Evolutionary conservation across 2,888 invertebrate genomes (phyloP).

Genomic region (Lepeophtheirus nordmannii): DNA sequence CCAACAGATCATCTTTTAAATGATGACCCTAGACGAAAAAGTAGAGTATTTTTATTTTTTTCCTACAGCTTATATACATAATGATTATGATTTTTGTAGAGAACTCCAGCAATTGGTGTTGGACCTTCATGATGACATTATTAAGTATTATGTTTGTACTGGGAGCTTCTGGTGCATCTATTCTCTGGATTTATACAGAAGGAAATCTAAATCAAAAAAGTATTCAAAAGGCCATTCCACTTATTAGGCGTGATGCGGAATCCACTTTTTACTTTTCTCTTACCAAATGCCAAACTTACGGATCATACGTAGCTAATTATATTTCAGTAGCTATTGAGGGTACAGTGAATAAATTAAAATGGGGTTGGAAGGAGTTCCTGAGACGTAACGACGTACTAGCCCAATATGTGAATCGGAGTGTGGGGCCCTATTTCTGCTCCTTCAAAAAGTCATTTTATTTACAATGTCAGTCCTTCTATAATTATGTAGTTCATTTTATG

Average conservation of each 20-base stretch:
- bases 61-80: no score
- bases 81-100: no score
- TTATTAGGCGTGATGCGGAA: background rate
- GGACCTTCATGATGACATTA: constrained; percentile 2
- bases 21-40: no score
- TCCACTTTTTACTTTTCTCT: background rate
- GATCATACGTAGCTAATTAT: no score
- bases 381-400: background rate
- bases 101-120: background rate
- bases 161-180: background rate
- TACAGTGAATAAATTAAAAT: background rate
- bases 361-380: constrained; percentile 10
- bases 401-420: background rate
- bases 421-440: constrained; percentile 16
- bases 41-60: no score
- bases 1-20: no score
- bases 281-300: background rate
- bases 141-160: background rate
- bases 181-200: constrained; percentile 19
- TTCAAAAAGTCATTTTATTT: background rate
- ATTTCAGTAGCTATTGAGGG: no score
- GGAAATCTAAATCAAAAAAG: constrained; percentile 6
- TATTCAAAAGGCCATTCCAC: constrained; percentile 12
- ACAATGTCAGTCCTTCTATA: no score
- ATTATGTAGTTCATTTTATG: no score